A percentile compares a stretch with the other conserved stretches of the same genome.
phyloP scores from a whole-genome alignment of 2,113 vertebrate genomes.

The Andinoacara biseriatus region DNA sequence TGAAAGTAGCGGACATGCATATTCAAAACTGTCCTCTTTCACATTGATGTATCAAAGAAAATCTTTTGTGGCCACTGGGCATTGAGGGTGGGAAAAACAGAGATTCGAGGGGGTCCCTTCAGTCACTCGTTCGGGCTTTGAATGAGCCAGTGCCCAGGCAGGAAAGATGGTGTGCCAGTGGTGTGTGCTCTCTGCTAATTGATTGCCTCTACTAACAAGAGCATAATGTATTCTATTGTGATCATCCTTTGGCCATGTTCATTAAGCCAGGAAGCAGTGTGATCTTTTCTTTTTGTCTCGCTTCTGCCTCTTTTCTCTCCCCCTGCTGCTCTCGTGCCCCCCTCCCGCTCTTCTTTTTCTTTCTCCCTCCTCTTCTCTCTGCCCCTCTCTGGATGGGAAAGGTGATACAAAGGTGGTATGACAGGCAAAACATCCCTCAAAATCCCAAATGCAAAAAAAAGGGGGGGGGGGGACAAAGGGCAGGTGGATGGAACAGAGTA shows the following conservation, averaged over 20 bases:
- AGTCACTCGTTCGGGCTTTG: slow-evolving; percentile 47
- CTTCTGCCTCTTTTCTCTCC: slow-evolving; percentile 37
- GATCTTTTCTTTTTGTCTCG: slow-evolving; percentile 65
- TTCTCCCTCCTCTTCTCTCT: slow-evolving; percentile 21
- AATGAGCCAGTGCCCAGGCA: slow-evolving; percentile 54
- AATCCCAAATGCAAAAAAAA: slow-evolving; percentile 79
- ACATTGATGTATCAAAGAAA: slow-evolving; percentile 51
- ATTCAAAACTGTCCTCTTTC: slow-evolving; percentile 47
- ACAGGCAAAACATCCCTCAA: slow-evolving; percentile 87
- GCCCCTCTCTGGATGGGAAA: slow-evolving; percentile 64
- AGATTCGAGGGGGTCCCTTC: slow-evolving; percentile 27
- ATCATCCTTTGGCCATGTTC: slow-evolving; percentile 82
- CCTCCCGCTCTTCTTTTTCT: slow-evolving; percentile 23
- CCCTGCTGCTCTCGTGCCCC: slow-evolving; percentile 12
- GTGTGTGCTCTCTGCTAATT: slow-evolving; percentile 74
- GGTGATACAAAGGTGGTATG: slow-evolving; percentile 88
- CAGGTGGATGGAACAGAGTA: slow-evolving; percentile 42
- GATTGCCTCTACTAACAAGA: slow-evolving; percentile 82
- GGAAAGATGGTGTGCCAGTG: slow-evolving; percentile 59
- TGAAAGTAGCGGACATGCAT: slow-evolving; percentile 57
- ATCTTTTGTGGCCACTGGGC: slow-evolving; percentile 63
- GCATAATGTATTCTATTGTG: slow-evolving; percentile 87
- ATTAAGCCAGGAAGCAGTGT: slow-evolving; percentile 79
- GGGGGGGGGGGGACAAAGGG: slow-evolving; percentile 45
- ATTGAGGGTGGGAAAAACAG: slow-evolving; percentile 65